Evolutionary conservation across 1,140 invertebrate genomes (phyloP), one percentile per base, ranked within the genome.

Genomic region (Coelopa frigida): DNA sequence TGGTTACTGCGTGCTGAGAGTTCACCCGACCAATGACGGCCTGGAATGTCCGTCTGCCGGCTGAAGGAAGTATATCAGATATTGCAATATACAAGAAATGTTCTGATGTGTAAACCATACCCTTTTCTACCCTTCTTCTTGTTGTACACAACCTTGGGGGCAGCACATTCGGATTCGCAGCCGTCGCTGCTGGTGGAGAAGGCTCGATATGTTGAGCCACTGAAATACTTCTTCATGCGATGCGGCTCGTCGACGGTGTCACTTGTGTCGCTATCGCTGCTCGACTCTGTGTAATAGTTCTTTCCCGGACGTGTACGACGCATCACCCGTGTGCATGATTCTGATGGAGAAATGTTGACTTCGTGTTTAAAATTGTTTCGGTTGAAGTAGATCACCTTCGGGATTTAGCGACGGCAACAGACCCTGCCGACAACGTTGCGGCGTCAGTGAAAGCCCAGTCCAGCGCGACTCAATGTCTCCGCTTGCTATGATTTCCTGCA

Each of bases 1-100:
- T 90, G 87, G 71, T 90, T 90, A 56, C 82, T 86, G 48, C 87
- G 75, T 20, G 84, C 80, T 2, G 82, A 84, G 33, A 84, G 70
- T 48, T 84, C 80, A 7, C 76, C 59, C 44, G 78, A 81, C 87
- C 87, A 90, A 51, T 80, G 75, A 32, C 80, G 73, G 18, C 71
- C 74, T 20, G 59, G 57, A 5, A 56, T 54, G 42, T 65, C 63
- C 23, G 59, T 49, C 18, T 61, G 53, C 8, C 62, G 61, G 15
- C 3, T 11, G 35, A 41, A 31, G 29, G 26, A 44, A 21, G 24
- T 12, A 40, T 21, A 29, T 29, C n/a, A 29, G n/a, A 8, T 8
- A 29, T 29, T 8, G n/a, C 27, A 29, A 29, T 29, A 29, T 43
- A 26, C 22, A 6, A 3, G 6, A 22, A 10, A 23, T 40, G 7